Evolutionary conservation across 2,797 vertebrate genomes (phyloP).

Genomic region (Oreortyx pictus): DNA sequence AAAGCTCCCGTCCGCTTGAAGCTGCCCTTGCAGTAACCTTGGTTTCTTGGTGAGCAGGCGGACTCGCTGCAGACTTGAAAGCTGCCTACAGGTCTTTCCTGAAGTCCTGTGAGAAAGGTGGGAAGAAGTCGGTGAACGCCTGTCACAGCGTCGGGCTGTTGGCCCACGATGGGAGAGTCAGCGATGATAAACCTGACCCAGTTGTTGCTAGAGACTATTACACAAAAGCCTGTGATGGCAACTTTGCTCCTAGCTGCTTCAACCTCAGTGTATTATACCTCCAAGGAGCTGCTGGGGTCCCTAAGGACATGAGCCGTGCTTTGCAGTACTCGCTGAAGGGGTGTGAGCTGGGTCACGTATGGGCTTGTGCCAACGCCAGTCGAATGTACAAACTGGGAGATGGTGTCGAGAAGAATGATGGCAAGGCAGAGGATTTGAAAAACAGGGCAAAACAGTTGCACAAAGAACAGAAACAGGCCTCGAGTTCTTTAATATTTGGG

Average conservation of each 20-base stretch:
- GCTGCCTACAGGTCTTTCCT: conserved; percentile 88
- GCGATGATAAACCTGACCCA: conserved; percentile 75
- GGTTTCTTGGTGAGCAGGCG: conserved; percentile 80
- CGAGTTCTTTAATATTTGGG: conserved; percentile 86
- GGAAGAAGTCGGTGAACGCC: conserved; percentile 88
- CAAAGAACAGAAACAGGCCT: conserved; percentile 81
- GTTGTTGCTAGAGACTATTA: conserved; percentile 86
- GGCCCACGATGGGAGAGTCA: conserved; percentile 85
- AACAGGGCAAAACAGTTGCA: conserved; percentile 88
- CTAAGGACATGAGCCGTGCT: conserved; percentile 87
- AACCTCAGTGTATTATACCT: conserved; percentile 91
- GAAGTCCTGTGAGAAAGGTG: conserved; percentile 86
- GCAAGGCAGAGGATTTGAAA: conserved; percentile 92
- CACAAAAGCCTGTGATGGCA: conserved; percentile 86
- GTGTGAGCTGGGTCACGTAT: conserved; percentile 93
- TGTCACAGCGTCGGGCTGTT: conserved; percentile 92
- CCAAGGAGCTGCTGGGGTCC: conserved; percentile 82
- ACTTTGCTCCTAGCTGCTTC: conserved; percentile 92
- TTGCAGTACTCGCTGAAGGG: conserved; percentile 87
- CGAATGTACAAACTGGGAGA: conserved; percentile 96
- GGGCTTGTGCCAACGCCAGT: conserved; percentile 95
- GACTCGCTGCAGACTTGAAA: conserved; percentile 85
- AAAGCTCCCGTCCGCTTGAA: background rate
- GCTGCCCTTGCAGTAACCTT: background rate
- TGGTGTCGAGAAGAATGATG: conserved; percentile 86